Evolutionary conservation across 2,113 vertebrate species (phyloP), one percentile per base, ranked within the genome.

Genomic region (Coracopsis vasa): DNA sequence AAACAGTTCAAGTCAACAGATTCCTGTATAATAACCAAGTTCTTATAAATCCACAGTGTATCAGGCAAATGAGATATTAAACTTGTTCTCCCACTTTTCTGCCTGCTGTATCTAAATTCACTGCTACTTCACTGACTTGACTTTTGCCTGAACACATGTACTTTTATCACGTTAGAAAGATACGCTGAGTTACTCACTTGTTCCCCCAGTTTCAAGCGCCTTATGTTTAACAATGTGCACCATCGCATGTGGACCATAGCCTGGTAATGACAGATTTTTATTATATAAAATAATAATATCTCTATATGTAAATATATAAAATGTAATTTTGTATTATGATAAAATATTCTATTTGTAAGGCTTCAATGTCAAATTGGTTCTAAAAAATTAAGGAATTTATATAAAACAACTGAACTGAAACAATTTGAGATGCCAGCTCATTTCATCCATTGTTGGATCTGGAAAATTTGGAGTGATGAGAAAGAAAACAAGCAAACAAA

Each of bases 391-490:
- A 65, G 37, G 19, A 45, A 86, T 75, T 85, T 80, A 6, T 29
- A 9, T 82, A 85, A 70, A 27, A 29, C 37, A 85, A 66, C 29
- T 23, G 70, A 82, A 62, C 18, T 48, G 37, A 58, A 75, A 82
- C 25, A 51, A 31, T 47, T 23, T 64, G 71, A 75, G 47, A 41
- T 86, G 17, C 41, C 24, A 54, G 35, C 13, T 16, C 14, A 28
- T 65, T 42, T 41, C 23, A 25, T 61, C 48, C 64, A 0, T 72
- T 61, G 2, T 21, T 67, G 7, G 23, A 64, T 64, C 70, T 42
- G 53, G 47, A 94, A 94, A 92, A 89, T 81, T 28, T 87, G 51
- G n/a, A 87, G 64, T n/a, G 6, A 23, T 33, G 48, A 73, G 25
- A 51, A 6, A 4, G 14, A 35, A 31, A 4, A 2, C n/a, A 4